phyloP scores from a whole-genome alignment of 2,888 invertebrate species.

The Diplolepis rosae region DNA sequence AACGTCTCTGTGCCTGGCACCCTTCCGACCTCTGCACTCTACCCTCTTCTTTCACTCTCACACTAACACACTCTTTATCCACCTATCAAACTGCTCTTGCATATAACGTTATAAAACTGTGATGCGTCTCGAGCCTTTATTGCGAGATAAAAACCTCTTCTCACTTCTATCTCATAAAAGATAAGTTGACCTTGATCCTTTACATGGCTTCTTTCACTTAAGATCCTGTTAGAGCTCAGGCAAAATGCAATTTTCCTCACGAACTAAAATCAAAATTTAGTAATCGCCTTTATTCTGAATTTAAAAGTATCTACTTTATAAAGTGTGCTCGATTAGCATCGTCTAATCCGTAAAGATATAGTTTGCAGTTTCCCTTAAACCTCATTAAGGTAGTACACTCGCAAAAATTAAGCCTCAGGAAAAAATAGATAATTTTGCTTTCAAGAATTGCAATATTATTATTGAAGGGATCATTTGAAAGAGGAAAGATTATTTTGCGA shows the following conservation, averaged over 20 bases:
- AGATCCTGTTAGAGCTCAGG: background rate
- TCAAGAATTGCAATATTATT: too few relatives aligned
- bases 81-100: conserved; percentile 14
- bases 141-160: background rate
- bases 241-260: background rate
- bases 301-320: background rate
- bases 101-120: conserved; percentile 25
- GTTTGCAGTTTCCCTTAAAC: background rate
- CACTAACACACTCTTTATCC: background rate
- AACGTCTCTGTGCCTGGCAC: conserved; percentile 44
- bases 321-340: background rate
- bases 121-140: conserved; percentile 8
- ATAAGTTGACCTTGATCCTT: conserved; percentile 26
- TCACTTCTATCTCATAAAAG: background rate
- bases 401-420: too few relatives aligned
- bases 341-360: background rate
- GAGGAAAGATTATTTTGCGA: too few relatives aligned
- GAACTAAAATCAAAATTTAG: background rate
- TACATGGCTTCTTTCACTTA: background rate
- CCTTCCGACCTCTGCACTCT: conserved; percentile 30
- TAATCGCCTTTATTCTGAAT: background rate
- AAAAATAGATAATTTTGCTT: too few relatives aligned
- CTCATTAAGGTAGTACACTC: too few relatives aligned
- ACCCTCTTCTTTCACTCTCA: background rate
- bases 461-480: too few relatives aligned